phyloP scores from a whole-genome alignment of 2,797 vertebrate genomes.

The Myiotriccus ornatus region DNA sequence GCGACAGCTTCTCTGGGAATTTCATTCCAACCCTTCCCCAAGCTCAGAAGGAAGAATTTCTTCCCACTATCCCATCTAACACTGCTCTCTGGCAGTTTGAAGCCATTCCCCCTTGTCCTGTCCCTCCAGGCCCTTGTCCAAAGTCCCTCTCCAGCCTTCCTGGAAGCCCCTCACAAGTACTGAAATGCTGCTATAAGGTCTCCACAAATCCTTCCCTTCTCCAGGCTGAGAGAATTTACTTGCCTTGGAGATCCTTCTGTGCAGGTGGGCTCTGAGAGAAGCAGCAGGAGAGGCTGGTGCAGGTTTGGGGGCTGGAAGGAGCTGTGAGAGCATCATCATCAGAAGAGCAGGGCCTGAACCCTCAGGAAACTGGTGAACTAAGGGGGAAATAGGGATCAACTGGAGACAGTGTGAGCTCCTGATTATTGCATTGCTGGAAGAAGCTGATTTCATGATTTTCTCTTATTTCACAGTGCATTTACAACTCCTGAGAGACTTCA shows the following conservation, averaged over 20 bases:
- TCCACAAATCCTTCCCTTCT: not conserved
- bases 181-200: not conserved
- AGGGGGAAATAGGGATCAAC: rapidly evolving
- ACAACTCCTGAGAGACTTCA: not conserved
- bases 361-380: not conserved
- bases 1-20: not conserved
- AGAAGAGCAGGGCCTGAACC: not conserved
- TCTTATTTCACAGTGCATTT: not conserved
- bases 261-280: not conserved
- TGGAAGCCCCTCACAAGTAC: not conserved
- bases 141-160: not conserved
- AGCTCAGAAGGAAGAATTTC: not conserved
- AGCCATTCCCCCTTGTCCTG: not conserved
- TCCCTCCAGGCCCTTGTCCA: not conserved
- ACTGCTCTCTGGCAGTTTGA: not conserved
- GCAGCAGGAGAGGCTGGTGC: not conserved
- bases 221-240: not conserved
- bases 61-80: not conserved
- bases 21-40: not conserved
- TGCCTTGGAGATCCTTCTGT: not conserved
- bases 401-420: not conserved
- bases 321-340: not conserved
- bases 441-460: not conserved
- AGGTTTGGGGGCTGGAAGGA: not conserved
- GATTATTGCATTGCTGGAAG: not conserved